Evolutionary conservation across 2,113 vertebrate genomes (phyloP).

Genomic region (Salvelinus fontinalis): DNA sequence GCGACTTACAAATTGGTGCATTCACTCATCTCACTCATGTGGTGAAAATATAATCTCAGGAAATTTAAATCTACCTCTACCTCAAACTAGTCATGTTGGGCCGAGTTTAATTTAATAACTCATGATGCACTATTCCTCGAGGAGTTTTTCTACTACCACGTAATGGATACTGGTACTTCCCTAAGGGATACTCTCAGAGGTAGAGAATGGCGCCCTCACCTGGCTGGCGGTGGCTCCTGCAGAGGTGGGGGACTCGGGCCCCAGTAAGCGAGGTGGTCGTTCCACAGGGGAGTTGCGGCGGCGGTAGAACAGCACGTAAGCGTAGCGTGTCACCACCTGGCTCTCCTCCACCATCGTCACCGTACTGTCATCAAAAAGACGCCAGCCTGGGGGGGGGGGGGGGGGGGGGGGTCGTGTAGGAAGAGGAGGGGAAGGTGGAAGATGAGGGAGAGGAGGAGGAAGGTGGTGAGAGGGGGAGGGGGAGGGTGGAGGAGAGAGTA

Average conservation of each 20-base stretch:
- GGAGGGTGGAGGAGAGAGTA: too few relatives aligned
- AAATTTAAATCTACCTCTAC: too few relatives aligned
- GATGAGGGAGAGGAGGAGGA: not conserved
- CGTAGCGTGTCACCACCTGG: slow-evolving; percentile 95
- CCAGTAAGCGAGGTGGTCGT: slow-evolving; percentile 80
- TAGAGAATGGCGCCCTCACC: slow-evolving; percentile 76
- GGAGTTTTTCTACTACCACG: not conserved
- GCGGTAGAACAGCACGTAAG: slow-evolving; percentile 96
- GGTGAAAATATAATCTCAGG: too few relatives aligned
- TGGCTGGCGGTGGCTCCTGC: slow-evolving; percentile 88
- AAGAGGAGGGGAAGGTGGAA: too few relatives aligned
- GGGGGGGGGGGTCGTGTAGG: too few relatives aligned
- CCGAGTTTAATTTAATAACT: too few relatives aligned
- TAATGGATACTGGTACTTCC: not conserved
- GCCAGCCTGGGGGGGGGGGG: slow-evolving; percentile 81
- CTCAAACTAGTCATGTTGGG: too few relatives aligned
- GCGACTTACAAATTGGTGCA: too few relatives aligned
- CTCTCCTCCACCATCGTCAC: slow-evolving; percentile 97
- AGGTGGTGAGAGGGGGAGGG: not conserved
- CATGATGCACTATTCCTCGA: too few relatives aligned
- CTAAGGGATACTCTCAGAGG: not conserved
- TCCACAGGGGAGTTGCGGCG: slow-evolving; percentile 96
- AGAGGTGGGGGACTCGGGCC: slow-evolving; percentile 74
- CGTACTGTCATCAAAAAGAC: slow-evolving; percentile 96
- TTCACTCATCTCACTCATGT: too few relatives aligned